Percentiles rank a stretch among this genome's conserved stretches.
Conservation (phyloP, 2,797 vertebrate genomes). For the Galagoides demidoff region DNA sequence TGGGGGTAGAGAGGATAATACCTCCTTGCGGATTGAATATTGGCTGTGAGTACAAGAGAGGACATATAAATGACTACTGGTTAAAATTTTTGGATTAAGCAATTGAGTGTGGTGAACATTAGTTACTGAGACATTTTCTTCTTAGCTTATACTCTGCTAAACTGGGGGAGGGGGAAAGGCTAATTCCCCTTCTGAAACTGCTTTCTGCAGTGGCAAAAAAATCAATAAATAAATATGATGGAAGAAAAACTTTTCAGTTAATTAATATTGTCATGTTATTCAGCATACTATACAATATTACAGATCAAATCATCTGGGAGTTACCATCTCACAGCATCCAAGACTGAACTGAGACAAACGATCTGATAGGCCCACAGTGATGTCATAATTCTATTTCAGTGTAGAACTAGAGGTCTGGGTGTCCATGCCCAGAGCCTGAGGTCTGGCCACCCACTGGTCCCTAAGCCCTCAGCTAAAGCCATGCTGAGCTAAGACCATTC, state of each 20-base stretch:
- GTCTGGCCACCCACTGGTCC: conserved; percentile 61
- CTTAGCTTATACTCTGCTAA: background rate
- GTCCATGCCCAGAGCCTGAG: conserved; percentile 60
- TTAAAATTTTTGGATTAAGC: background rate
- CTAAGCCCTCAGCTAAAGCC: background rate
- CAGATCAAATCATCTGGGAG: background rate
- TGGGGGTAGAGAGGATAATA: background rate
- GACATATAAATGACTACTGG: background rate
- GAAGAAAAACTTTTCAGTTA: conserved; percentile 26
- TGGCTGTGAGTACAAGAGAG: background rate
- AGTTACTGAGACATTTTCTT: background rate
- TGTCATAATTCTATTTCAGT: conserved; percentile 51
- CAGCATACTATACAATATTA: background rate
- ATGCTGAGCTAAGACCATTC: background rate
- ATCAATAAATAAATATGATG: background rate
- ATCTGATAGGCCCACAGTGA: conserved; percentile 51
- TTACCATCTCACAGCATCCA: background rate
- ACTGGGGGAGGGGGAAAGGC: background rate
- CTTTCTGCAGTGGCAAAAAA: background rate
- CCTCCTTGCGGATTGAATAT: background rate
- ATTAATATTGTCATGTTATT: conserved; percentile 26
- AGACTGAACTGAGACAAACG: background rate
- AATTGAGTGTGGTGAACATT: background rate
- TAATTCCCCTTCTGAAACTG: background rate
- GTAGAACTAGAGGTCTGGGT: background rate